Conservation (phyloP, 2,888 invertebrate genomes). For the Branchipolynoe longqiensis region DNA sequence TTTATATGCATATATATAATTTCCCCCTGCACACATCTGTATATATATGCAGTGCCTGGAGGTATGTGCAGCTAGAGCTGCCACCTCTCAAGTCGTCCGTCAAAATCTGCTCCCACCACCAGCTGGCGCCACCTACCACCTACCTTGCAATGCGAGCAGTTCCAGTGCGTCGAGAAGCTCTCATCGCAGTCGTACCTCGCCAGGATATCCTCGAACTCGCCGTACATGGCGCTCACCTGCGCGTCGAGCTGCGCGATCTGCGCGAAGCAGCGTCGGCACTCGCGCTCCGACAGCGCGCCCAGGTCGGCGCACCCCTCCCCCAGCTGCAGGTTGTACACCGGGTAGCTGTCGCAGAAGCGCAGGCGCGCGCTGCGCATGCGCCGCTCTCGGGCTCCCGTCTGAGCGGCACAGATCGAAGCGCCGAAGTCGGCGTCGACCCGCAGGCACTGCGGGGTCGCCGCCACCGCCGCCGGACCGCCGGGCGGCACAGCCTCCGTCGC, state of each 20-base stretch:
- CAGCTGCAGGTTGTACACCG: neutral
- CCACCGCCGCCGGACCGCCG: neutral
- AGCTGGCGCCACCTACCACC: too few species aligned
- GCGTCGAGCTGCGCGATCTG: constrained; percentile 18
- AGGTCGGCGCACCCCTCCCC: neutral
- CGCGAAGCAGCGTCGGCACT: neutral
- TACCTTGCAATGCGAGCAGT: constrained; percentile 41
- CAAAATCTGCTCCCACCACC: too few species aligned
- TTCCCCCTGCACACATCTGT: too few species aligned
- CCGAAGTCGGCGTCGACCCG: constrained; percentile 3
- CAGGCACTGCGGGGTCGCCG: constrained; percentile 29
- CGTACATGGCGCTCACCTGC: constrained; percentile 1
- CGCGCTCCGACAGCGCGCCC: neutral
- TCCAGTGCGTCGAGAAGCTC: constrained; percentile 47
- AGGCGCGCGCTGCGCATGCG: constrained; percentile 3
- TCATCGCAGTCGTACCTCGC: constrained; percentile 29
- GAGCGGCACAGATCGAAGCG: neutral
- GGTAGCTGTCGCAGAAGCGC: constrained; percentile 30
- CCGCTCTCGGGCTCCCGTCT: neutral
- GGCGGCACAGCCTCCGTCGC: neutral
- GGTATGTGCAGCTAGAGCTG: too few species aligned
- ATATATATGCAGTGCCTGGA: too few species aligned
- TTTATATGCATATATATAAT: too few species aligned
- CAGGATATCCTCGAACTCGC: constrained; percentile 47
- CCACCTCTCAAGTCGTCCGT: too few species aligned